Evolutionary conservation across 2,113 vertebrate genomes (phyloP).

Genomic region (Ornithorhynchus anatinus): DNA sequence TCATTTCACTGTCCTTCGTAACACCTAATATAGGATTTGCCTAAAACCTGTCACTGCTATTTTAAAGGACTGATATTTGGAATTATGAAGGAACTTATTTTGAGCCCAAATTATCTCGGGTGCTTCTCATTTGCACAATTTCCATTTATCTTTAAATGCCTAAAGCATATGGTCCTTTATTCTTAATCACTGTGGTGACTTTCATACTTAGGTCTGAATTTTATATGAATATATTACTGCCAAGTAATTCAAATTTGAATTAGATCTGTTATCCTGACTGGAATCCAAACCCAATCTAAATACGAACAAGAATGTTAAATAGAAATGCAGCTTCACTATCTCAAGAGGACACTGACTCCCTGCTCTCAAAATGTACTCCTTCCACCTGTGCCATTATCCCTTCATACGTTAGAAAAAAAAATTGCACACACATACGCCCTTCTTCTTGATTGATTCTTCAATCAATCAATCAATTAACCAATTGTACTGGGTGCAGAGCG

Average conservation of each 20-base stretch:
- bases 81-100: constrained; percentile 20
- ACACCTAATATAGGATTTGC: too few relatives aligned
- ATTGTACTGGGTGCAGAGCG: too few relatives aligned
- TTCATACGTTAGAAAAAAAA: too few relatives aligned
- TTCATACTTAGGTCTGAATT: constrained; percentile 34
- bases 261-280: constrained; percentile 14
- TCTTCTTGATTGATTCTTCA: too few relatives aligned
- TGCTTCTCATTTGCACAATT: constrained; percentile 22
- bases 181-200: constrained; percentile 36
- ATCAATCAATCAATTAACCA: too few relatives aligned
- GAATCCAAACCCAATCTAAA: constrained; percentile 20
- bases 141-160: constrained; percentile 24
- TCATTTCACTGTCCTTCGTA: too few relatives aligned
- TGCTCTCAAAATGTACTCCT: too few relatives aligned
- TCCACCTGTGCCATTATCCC: too few relatives aligned
- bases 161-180: constrained; percentile 21
- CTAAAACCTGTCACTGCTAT: too few relatives aligned
- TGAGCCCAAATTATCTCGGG: neutral
- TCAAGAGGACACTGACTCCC: too few relatives aligned
- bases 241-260: constrained; percentile 51
- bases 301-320: constrained; percentile 22
- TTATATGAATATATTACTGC: constrained; percentile 38
- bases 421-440: too few relatives aligned
- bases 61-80: neutral
- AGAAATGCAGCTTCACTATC: neutral